phyloP scores from a whole-genome alignment of 2,113 vertebrate genomes.

The Ophiodon elongatus region DNA sequence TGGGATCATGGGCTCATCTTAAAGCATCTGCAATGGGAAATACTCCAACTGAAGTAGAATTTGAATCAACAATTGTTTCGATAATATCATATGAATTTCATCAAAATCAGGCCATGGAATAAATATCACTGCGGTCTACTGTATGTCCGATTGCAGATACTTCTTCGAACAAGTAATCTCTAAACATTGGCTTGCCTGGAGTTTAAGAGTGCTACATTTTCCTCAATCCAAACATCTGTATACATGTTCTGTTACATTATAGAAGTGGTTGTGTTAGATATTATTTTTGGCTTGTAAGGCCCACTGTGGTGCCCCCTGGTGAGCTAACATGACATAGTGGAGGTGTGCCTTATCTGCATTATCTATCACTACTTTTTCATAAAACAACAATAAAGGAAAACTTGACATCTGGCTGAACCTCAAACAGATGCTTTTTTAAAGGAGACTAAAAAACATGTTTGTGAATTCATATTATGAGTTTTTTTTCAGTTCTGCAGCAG shows the following conservation, averaged over 20 bases:
- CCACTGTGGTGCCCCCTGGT: background rate
- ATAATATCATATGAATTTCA: background rate
- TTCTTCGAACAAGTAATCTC: background rate
- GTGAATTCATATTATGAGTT: background rate
- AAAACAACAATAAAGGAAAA: background rate
- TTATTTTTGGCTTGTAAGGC: background rate
- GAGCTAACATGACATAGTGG: background rate
- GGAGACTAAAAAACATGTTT: background rate
- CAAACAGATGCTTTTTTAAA: background rate
- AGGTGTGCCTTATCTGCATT: background rate
- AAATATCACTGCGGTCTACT: background rate
- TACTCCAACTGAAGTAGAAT: background rate
- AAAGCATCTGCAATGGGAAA: slow-evolving; percentile 2
- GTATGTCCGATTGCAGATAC: background rate
- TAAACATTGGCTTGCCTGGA: background rate
- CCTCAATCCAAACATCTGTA: too few relatives aligned
- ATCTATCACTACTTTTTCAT: background rate
- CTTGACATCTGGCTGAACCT: slow-evolving; percentile 13
- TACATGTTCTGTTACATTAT: background rate
- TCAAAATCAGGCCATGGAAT: background rate
- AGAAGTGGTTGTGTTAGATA: background rate
- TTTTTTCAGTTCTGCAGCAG: background rate
- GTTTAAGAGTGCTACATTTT: background rate
- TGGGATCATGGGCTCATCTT: slow-evolving; percentile 11
- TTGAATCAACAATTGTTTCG: slow-evolving; percentile 1